Evolutionary conservation across 2,113 vertebrate genomes (phyloP).

Genomic region (Phyllostomus discolor): DNA sequence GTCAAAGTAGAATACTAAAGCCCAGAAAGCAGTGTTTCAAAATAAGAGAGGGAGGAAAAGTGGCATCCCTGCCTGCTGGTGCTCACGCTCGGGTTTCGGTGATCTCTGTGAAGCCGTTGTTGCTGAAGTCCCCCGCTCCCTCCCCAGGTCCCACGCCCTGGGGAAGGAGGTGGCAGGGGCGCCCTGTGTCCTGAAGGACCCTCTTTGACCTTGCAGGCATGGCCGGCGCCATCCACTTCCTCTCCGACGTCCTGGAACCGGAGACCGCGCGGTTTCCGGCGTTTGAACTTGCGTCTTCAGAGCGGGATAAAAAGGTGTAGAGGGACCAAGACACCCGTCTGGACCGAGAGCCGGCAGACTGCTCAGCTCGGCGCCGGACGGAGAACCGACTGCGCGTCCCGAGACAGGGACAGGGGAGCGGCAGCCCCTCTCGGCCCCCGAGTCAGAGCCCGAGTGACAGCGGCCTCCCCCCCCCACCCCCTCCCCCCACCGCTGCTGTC

Average conservation of each 20-base stretch:
- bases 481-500: conserved; percentile 34
- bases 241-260: conserved; percentile 90
- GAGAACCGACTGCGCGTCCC: conserved; percentile 32
- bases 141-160: too few relatives aligned
- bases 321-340: conserved; percentile 60
- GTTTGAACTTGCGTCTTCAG: conserved; percentile 89
- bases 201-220: conserved; percentile 84
- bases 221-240: conserved; percentile 94
- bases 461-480: background rate
- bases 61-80: background rate
- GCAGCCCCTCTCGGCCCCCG: background rate
- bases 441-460: conserved; percentile 61
- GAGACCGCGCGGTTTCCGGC: conserved; percentile 93
- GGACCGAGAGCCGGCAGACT: conserved; percentile 67
- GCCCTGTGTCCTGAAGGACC: background rate
- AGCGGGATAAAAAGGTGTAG: conserved; percentile 72
- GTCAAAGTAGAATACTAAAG: background rate
- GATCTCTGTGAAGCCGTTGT: background rate
- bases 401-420: background rate
- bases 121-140: background rate
- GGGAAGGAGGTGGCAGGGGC: background rate
- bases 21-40: background rate
- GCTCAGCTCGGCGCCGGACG: conserved; percentile 68
- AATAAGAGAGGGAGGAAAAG: background rate
- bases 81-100: background rate